Evolutionary conservation across 2,888 invertebrate genomes (phyloP).

Genomic region (Teinopalpus imperialis): DNA sequence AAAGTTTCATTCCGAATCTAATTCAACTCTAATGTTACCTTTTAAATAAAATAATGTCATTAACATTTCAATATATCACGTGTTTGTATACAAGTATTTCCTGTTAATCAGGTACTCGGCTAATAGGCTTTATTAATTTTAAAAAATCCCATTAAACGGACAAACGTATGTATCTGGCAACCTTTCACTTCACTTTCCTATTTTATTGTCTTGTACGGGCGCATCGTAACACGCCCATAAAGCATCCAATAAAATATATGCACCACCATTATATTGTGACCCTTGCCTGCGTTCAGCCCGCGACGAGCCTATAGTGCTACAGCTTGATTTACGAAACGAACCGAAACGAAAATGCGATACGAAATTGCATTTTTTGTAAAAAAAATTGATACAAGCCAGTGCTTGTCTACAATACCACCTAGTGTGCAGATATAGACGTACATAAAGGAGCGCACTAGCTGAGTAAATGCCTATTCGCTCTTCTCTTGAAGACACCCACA

Average conservation of each 20-base stretch:
- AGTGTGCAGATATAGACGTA: no score
- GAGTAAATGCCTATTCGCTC: no score
- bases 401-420: no score
- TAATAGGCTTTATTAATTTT: constrained; percentile 24
- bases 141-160: constrained; percentile 20
- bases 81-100: constrained; percentile 13
- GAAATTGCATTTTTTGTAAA: no score
- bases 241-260: constrained; percentile 48
- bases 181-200: constrained; percentile 53
- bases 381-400: no score
- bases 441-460: no score
- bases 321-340: constrained; percentile 8
- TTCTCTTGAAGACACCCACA: no score
- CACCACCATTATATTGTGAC: constrained; percentile 30
- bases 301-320: background rate
- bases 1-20: constrained; percentile 3
- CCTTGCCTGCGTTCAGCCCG: constrained; percentile 20
- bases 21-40: constrained; percentile 6
- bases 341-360: background rate
- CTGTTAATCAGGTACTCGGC: constrained; percentile 11
- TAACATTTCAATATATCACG: constrained; percentile 13
- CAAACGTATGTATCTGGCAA: constrained; percentile 23
- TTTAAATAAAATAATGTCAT: constrained; percentile 9
- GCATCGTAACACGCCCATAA: constrained; percentile 51
- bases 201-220: constrained; percentile 52